These are phyloP conservation scores for Diadophis punctatus DNA, from an alignment of 2,113 vertebrate genomes.

Conservation along the genomic window DNA sequence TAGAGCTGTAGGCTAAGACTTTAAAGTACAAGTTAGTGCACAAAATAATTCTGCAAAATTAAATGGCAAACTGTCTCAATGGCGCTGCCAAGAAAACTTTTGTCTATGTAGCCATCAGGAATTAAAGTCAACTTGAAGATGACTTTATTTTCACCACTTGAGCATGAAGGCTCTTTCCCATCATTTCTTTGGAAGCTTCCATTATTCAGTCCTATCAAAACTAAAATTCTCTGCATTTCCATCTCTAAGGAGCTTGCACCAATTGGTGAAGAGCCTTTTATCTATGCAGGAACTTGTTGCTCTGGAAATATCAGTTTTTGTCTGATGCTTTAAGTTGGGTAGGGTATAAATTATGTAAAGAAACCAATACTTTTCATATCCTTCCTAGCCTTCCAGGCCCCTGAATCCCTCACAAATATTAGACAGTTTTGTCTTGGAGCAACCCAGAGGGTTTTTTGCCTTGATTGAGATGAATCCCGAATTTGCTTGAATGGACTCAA, in stretches of 20 bases:
- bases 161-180: neutral
- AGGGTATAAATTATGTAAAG: neutral
- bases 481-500: neutral
- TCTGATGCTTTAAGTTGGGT: neutral
- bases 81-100: neutral
- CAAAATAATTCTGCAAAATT: neutral
- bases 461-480: neutral
- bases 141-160: neutral
- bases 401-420: neutral
- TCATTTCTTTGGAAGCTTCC: neutral
- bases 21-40: neutral
- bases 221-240: neutral
- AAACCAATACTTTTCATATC: neutral
- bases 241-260: neutral
- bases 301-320: neutral
- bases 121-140: neutral
- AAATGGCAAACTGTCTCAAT: neutral
- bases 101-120: neutral
- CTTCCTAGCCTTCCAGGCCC: neutral
- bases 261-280: neutral
- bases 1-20: neutral
- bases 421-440: neutral
- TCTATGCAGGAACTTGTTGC: neutral
- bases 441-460: neutral
- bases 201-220: neutral